A percentile compares a stretch with the other conserved stretches of the same genome.
These are phyloP conservation scores for Melopsittacus undulatus DNA, from an alignment of 2,797 vertebrate species.

Conservation along the genomic window DNA sequence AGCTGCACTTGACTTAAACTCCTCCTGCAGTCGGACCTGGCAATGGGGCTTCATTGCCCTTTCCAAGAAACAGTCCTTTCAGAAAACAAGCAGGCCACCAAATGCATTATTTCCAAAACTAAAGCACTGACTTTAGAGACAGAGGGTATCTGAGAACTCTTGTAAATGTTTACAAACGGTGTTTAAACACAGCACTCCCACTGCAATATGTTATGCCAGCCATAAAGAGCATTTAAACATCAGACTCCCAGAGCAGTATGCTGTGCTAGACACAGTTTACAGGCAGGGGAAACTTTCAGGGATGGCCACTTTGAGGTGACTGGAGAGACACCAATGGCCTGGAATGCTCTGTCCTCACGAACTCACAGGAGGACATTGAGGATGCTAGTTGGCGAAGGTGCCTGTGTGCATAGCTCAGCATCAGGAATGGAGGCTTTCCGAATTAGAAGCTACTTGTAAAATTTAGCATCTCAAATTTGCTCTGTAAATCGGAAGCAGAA, in stretches of 20 bases:
- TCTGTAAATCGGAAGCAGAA: slow-evolving; percentile 10
- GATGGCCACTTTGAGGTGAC: background rate
- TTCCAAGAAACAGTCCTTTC: background rate
- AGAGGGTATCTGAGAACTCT: background rate
- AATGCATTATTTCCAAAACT: background rate
- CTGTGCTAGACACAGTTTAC: background rate
- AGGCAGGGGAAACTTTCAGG: background rate
- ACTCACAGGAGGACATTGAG: background rate
- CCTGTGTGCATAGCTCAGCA: background rate
- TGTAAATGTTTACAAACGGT: slow-evolving; percentile 23
- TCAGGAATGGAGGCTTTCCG: background rate
- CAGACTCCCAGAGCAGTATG: background rate
- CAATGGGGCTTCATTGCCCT: background rate
- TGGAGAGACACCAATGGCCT: background rate
- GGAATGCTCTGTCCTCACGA: background rate
- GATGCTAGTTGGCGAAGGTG: background rate
- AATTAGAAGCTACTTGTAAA: background rate
- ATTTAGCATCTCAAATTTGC: background rate
- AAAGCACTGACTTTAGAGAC: background rate
- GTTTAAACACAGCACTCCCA: slow-evolving; percentile 21
- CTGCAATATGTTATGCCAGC: slow-evolving; percentile 11
- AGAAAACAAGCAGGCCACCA: background rate
- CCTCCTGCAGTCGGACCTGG: background rate
- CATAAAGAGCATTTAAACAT: background rate
- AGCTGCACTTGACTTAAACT: background rate